Conservation (phyloP, 2,113 vertebrate genomes). For the Anoplopoma fimbria region DNA sequence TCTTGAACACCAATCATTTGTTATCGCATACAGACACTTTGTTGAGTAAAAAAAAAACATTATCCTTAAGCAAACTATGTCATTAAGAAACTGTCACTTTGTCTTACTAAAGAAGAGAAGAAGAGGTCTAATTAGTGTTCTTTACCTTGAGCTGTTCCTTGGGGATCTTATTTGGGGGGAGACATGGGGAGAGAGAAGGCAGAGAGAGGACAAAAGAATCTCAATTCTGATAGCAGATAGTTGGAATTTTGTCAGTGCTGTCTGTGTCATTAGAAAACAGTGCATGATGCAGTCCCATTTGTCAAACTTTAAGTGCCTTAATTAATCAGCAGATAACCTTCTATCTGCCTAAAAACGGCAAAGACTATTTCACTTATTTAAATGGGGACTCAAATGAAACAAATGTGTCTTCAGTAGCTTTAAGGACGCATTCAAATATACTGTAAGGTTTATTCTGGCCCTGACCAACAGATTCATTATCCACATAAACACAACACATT, state of each 20-base stretch:
- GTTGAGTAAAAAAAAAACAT: conserved; percentile 24
- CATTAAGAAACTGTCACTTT: conserved; percentile 58
- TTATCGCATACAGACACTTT: conserved; percentile 40
- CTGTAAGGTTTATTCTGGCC: not conserved
- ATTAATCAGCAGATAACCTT: conserved; percentile 60
- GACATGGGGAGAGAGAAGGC: not conserved
- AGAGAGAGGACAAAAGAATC: conserved; percentile 58
- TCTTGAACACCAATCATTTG: conserved; percentile 27
- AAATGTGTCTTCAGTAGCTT: not conserved
- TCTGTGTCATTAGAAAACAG: conserved; percentile 39
- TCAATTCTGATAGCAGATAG: conserved; percentile 59
- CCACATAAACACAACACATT: not conserved
- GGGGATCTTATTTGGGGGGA: conserved; percentile 68
- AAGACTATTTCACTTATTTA: conserved; percentile 11
- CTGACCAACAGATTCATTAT: not conserved
- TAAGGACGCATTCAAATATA: conserved; percentile 3
- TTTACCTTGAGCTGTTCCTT: conserved; percentile 81
- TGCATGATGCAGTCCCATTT: conserved; percentile 41
- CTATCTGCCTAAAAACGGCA: conserved; percentile 38
- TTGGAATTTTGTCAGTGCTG: conserved; percentile 35
- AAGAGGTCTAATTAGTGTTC: conserved; percentile 56
- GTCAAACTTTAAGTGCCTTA: conserved; percentile 46
- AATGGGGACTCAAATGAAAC: not conserved
- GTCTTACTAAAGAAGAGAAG: conserved; percentile 5
- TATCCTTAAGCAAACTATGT: conserved; percentile 36